phyloP scores from a whole-genome alignment of 2,797 vertebrate genomes.

The Bucorvus abyssinicus region DNA sequence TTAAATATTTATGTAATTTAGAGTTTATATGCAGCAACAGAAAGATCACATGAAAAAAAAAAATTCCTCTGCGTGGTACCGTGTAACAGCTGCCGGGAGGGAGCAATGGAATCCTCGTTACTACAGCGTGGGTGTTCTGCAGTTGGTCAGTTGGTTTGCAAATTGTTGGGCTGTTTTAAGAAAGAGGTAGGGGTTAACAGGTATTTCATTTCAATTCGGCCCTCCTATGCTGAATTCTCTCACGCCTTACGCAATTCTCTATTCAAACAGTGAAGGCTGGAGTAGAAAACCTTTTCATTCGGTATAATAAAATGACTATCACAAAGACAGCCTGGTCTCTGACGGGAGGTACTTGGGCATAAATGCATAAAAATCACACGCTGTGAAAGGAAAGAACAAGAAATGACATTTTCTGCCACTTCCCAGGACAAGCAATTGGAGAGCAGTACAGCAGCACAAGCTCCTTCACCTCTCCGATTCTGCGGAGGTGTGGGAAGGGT shows the following conservation, averaged over 20 bases:
- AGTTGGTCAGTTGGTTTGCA: background rate
- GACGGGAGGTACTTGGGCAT: background rate
- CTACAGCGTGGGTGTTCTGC: fast-evolving
- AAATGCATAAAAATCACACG: background rate
- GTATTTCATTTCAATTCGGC: background rate
- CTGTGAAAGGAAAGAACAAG: background rate
- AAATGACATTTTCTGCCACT: background rate
- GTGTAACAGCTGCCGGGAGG: background rate
- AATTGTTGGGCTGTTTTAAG: background rate
- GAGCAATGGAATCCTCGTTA: background rate
- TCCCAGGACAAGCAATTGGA: background rate
- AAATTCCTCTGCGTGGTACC: background rate
- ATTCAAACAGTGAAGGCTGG: background rate
- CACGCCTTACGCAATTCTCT: background rate
- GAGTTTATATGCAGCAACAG: background rate
- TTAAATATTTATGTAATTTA: background rate
- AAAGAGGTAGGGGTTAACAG: background rate
- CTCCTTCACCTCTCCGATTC: background rate
- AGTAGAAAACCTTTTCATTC: background rate
- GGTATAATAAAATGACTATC: background rate
- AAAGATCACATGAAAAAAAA: background rate
- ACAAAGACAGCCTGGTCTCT: background rate
- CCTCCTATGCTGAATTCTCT: background rate
- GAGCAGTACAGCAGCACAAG: background rate
- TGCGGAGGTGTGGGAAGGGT: background rate